phyloP scores from a whole-genome alignment of 2,797 vertebrate genomes.

The Esox masquinongy region DNA sequence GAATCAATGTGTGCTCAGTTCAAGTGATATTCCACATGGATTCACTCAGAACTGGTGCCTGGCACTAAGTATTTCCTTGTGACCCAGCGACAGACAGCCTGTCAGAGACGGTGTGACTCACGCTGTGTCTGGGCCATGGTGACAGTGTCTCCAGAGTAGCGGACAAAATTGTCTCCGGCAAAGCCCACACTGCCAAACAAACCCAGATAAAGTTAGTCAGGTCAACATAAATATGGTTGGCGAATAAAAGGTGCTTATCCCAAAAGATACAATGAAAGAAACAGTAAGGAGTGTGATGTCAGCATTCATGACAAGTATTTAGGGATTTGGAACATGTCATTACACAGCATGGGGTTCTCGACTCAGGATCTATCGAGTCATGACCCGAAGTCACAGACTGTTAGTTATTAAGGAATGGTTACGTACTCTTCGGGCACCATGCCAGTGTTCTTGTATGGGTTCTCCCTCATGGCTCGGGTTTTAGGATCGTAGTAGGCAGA shows the following conservation, averaged over 20 bases:
- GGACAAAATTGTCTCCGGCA: constrained; percentile 76
- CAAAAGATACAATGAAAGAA: not conserved
- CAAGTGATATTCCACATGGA: too few species aligned
- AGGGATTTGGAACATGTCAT: not conserved
- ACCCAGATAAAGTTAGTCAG: constrained; percentile 18
- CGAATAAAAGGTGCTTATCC: too few species aligned
- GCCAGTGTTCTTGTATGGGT: constrained; percentile 93
- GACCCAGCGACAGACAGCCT: too few species aligned
- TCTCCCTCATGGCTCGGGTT: constrained; percentile 98
- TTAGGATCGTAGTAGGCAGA: constrained; percentile 99
- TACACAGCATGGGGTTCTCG: not conserved
- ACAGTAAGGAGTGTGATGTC: not conserved
- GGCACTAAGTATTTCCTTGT: too few species aligned
- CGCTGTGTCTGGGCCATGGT: constrained; percentile 94
- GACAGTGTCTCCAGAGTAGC: not conserved
- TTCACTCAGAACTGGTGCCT: too few species aligned
- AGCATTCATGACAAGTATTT: not conserved
- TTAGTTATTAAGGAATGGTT: not conserved
- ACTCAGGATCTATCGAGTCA: not conserved
- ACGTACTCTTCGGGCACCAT: constrained; percentile 97
- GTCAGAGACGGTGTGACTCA: not conserved
- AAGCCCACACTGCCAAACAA: constrained; percentile 86
- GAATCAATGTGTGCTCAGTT: too few species aligned
- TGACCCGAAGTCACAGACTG: not conserved
- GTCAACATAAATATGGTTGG: too few species aligned